These are phyloP conservation scores for Cheilosia impressa DNA, from an alignment of 2,888 invertebrate genomes.

Conservation along the genomic window DNA sequence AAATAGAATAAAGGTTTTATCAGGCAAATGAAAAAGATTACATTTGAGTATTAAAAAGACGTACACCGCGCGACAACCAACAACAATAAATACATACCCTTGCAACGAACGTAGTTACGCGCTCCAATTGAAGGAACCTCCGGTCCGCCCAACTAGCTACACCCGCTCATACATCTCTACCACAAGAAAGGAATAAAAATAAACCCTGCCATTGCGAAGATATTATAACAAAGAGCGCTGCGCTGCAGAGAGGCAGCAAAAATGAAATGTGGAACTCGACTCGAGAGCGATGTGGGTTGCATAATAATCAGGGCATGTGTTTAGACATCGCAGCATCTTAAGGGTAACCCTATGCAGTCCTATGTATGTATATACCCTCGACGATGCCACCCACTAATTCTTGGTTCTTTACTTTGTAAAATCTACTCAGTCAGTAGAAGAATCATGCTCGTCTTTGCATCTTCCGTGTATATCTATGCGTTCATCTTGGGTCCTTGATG, in stretches of 20 bases:
- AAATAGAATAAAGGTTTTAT: conserved; percentile 12
- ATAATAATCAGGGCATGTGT: conserved; percentile 74
- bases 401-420: conserved; percentile 2
- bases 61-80: not conserved
- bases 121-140: not conserved
- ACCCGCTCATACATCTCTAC: conserved; percentile 24
- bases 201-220: conserved; percentile 28
- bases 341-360: conserved; percentile 35
- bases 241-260: conserved; percentile 41
- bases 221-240: conserved; percentile 55
- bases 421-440: conserved; percentile 5
- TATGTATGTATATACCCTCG: conserved; percentile 13
- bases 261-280: conserved; percentile 70
- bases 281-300: conserved; percentile 61
- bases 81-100: not conserved
- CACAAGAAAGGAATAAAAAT: conserved; percentile 23
- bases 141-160: not conserved
- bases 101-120: not conserved
- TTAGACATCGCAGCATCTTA: conserved; percentile 62
- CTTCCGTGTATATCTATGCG: conserved; percentile 6
- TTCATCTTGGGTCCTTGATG: conserved; percentile 58
- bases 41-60: not conserved
- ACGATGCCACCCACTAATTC: not conserved
- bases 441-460: conserved; percentile 18
- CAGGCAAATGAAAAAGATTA: conserved; percentile 17